phyloP scores from a whole-genome alignment of 37 sponge, comb jelly and placozoan species.

The Axinella damicornis region DNA sequence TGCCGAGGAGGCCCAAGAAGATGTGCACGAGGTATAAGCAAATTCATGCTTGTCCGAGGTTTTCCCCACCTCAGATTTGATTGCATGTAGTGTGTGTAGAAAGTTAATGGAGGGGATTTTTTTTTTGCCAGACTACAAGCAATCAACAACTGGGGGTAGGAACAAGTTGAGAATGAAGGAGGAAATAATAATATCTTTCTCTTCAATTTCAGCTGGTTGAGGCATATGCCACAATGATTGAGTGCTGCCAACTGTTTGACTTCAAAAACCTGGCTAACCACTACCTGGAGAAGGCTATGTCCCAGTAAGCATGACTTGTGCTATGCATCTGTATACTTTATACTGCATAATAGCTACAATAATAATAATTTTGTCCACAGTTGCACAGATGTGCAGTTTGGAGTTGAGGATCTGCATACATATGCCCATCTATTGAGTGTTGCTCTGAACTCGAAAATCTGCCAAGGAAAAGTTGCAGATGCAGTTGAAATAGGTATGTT shows the following conservation, averaged over 20 bases:
- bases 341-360: neutral
- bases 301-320: conserved; percentile 31
- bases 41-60: no score
- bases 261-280: conserved; percentile 39
- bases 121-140: no score
- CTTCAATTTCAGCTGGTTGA: conserved; percentile 64
- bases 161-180: no score
- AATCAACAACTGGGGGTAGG: no score
- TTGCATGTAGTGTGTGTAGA: no score
- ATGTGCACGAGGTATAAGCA: conserved; percentile 65
- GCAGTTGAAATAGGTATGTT: conserved; percentile 51
- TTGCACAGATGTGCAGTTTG: conserved; percentile 39
- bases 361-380: conserved; percentile 11
- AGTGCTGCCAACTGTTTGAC: conserved; percentile 75
- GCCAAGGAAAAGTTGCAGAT: conserved; percentile 55
- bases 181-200: neutral
- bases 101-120: no score
- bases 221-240: conserved; percentile 81
- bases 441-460: conserved; percentile 54
- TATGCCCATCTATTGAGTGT: conserved; percentile 68
- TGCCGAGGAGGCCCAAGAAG: conserved; percentile 70
- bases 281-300: conserved; percentile 53
- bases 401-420: conserved; percentile 53
- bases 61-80: no score
- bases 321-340: neutral